Conservation (phyloP, 2,113 vertebrate genomes). For the Atrichornis clamosus region DNA sequence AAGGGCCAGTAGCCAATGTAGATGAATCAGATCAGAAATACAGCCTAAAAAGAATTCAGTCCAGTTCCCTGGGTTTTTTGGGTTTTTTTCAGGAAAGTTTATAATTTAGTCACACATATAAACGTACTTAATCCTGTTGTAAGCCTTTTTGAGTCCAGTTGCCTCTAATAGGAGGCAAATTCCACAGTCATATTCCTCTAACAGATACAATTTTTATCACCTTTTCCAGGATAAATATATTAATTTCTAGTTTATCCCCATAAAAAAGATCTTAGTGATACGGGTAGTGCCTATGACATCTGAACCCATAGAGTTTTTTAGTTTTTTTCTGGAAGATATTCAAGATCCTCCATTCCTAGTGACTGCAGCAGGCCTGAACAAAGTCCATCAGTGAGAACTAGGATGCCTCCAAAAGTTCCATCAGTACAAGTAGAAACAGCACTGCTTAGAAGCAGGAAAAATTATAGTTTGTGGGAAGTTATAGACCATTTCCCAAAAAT, state of each 20-base stretch:
- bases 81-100: background rate
- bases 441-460: slow-evolving; percentile 48
- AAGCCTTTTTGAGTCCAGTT: background rate
- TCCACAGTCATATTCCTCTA: background rate
- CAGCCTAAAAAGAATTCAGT: background rate
- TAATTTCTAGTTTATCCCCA: background rate
- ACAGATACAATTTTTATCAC: background rate
- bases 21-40: background rate
- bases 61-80: background rate
- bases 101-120: background rate
- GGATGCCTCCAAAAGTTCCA: background rate
- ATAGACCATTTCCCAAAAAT: slow-evolving; percentile 63
- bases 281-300: background rate
- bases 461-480: slow-evolving; percentile 59
- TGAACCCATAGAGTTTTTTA: background rate
- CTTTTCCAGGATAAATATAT: background rate
- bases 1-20: background rate
- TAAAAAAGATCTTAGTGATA: background rate
- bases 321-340: background rate
- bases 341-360: background rate
- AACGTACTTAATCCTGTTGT: background rate
- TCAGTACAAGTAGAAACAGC: background rate
- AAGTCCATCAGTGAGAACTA: background rate
- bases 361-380: background rate
- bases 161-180: background rate